A percentile compares a stretch with the other conserved stretches of the same genome.
phyloP scores from a whole-genome alignment of 1,140 invertebrate genomes.

The Macrobrachium nipponense region DNA sequence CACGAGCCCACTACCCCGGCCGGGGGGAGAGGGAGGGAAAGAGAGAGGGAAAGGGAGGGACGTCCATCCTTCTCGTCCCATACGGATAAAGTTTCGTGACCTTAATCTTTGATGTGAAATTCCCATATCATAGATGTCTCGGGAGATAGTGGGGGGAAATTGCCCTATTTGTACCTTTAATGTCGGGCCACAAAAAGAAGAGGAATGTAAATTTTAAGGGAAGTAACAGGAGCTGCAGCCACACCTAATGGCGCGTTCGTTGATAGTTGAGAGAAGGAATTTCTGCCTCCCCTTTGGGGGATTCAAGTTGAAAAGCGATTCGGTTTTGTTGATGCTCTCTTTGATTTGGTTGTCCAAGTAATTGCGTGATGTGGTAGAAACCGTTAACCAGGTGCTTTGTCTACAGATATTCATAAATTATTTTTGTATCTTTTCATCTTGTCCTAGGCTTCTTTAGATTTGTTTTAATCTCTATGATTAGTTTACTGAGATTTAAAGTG shows the following conservation, averaged over 20 bases:
- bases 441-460: too few species aligned
- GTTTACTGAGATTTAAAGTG: too few species aligned
- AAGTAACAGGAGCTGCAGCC: constrained; percentile 32
- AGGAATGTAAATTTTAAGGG: constrained; percentile 49
- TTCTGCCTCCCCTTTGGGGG: too few species aligned
- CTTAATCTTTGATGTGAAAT: constrained; percentile 58
- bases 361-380: too few species aligned
- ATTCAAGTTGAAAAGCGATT: too few species aligned
- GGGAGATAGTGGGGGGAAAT: constrained; percentile 33
- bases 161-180: constrained; percentile 53
- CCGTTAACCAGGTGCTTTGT: too few species aligned
- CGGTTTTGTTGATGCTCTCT: too few species aligned
- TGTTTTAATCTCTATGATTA: too few species aligned
- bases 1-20: too few species aligned
- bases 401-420: too few species aligned
- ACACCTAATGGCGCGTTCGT: neutral
- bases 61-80: constrained; percentile 33
- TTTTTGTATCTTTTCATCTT: too few species aligned
- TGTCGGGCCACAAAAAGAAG: constrained; percentile 30
- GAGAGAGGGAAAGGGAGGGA: constrained; percentile 34
- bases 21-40: neutral
- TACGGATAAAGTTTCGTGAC: constrained; percentile 47
- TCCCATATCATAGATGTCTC: constrained; percentile 54
- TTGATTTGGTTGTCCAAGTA: too few species aligned
- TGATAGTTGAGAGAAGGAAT: neutral